Base-by-base conservation (phyloP, 2,113 vertebrate species). In the human region DNA sequence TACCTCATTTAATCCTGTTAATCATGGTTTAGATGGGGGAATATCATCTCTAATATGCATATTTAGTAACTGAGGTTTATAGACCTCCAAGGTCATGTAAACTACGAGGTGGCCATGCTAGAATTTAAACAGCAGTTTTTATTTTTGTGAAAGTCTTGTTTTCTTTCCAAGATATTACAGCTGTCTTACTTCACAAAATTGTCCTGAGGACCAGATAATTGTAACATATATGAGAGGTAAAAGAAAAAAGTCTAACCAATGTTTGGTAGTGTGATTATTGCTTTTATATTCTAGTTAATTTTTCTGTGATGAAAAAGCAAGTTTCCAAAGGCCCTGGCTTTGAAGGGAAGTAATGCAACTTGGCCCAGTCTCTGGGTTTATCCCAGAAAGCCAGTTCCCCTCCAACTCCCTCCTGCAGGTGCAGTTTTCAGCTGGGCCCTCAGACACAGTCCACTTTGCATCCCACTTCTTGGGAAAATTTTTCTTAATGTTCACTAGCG, bases 171-270 rank as follows among this genome's bases (percentile, higher is more conserved):
- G 73, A 61, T 61, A 75, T 80, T 70, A 52, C 2, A 61, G 66
- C 82, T 84, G 20, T 48, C 38, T 95, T 75, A 57, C 50, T 93
- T 96, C 75, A 72, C 76, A 79, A 27, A 64, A 73, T 48, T 94
- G 72, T 68, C 94, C 57, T 61, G 93, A 93, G 79, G 72, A 86
- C 70, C 83, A 72, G 68, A 40, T 92, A 80, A 97, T 95, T 96
- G 79, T 87, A 97, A 94, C 89, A 80, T 73, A 93, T 96, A 84
- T 96, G 91, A 92, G 85, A 78, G 66, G 80, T 48, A 80, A 92
- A 94, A 64, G 6, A 91, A 48, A 48, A 43, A 66, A 66, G n/a
- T 27, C 85, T 92, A 81, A 61, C 52, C 45, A 35, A 73, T 57
- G 48, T 94, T 92, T 89, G 48, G 43, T 86, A 59, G 43, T 86